Evolutionary conservation across 2,888 invertebrate species (phyloP), one percentile per base, ranked within the genome.

Genomic region (Nomada fabriciana): DNA sequence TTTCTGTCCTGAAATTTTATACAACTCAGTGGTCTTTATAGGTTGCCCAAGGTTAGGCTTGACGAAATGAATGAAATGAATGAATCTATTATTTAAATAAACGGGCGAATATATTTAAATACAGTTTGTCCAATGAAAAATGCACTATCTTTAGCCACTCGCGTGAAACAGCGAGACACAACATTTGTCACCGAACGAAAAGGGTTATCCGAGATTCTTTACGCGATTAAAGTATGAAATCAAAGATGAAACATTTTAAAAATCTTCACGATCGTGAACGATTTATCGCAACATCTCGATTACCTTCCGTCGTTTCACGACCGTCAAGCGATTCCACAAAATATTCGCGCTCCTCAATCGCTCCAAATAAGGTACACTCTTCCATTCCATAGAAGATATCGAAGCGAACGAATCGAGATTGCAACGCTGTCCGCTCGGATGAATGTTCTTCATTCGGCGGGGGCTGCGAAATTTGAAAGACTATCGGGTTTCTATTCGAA

Each of bases 401-500:
- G 53, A 50, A 4, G 50, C 75, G 59, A 55, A 64, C 67, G 82
- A 76, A 76, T 78, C 57, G 65, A 69, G 29, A 69, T 64, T 50
- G 74, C 67, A 63, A 63, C 69, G 43, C 63, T n/a, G 36, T 72
- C 80, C 76, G 47, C 52, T 42, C 76, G 73, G 55, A 50, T 76
- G 63, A 81, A 74, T 11, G 18, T 1, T 2, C 25, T 79, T 55
- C 57, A 76, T 50, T 75, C 77, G 76, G 42, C 71, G 80, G 80
- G 75, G 73, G 70, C 70, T 61, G 75, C 64, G 70, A 67, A 86
- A 88, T 88, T 88, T 87, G 86, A 87, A 87, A 87, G 87, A 87
- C 87, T 81, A 65, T 73, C 63, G 88, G 87, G 86, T 86, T 82
- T 80, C 43, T 67, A 72, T 52, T 80, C 42, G 63, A 69, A 47